Evolutionary conservation across 1,140 invertebrate genomes (phyloP).

Genomic region (Bombus balteatus): DNA sequence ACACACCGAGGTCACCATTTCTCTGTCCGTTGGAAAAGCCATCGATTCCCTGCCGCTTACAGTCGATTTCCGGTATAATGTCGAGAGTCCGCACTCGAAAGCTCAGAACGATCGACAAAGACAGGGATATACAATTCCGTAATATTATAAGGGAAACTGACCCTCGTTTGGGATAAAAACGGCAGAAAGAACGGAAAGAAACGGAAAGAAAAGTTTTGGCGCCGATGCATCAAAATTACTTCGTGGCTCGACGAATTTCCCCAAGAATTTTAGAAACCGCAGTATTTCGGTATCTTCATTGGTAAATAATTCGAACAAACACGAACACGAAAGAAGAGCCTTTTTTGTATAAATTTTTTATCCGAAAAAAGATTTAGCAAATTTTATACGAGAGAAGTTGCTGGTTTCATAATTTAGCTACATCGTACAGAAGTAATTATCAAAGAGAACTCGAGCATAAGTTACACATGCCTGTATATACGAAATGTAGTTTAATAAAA

Average conservation of each 20-base stretch:
- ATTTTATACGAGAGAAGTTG: neutral
- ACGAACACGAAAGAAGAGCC: constrained; percentile 15
- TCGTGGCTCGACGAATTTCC: neutral
- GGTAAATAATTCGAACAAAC: neutral
- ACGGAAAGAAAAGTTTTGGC: neutral
- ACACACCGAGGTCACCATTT: neutral
- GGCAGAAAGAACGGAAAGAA: too few species aligned
- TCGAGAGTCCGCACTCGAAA: constrained; percentile 41
- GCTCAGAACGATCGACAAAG: neutral
- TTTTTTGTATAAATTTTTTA: neutral
- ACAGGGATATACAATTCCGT: neutral
- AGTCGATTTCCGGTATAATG: constrained; percentile 65
- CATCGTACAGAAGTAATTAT: neutral
- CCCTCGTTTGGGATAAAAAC: too few species aligned
- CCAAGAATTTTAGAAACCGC: too few species aligned
- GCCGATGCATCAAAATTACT: constrained; percentile 78
- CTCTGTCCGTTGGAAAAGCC: constrained; percentile 29
- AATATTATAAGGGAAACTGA: constrained; percentile 67
- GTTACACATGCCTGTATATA: neutral
- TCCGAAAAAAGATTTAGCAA: neutral
- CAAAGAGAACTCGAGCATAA: neutral
- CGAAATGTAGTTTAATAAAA: neutral
- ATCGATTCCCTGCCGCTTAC: constrained; percentile 44
- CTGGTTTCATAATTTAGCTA: neutral
- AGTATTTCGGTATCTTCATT: too few species aligned